Base-by-base conservation (phyloP, 1,140 invertebrate genomes). In the Diploscapter pachys region DNA sequence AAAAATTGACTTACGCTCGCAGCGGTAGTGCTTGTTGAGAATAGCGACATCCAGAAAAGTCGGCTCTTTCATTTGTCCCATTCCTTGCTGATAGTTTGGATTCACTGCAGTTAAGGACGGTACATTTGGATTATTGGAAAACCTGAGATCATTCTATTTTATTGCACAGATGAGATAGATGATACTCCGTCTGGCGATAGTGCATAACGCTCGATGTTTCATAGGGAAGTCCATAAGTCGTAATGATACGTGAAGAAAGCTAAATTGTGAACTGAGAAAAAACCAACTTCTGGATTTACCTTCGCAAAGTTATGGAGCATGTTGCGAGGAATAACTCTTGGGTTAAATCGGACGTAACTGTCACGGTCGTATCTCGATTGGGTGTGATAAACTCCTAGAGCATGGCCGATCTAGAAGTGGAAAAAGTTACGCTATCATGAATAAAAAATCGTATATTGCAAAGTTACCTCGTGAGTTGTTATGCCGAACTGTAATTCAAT, bases 231-330 rank as follows among this genome's bases (percentile, higher is more conserved):
- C 31, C 31, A 31, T 31, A 31, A 31, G 31, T 31, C 31, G 31
- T 31, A 31, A 31, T 31, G 31, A 31, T 31, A 31, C 31, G 31
- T 31, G 31, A 31, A 31, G 31, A 31, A 31, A 31, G 31, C 31
- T 31, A 31, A 31, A 31, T 31, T 31, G 31, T 31, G 31, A 31
- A 31, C 31, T 59, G 57, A 13, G 31, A 59, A 59, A 59, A 13
- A 13, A 59, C 57, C 57, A 59, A 53, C 9, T n/a, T 70, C 0
- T 4, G 48, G 62, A 13, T 57, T 31, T 31, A 76, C 75, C 63
- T 76, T 76, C 50, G 75, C 75, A 72, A 76, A 76, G 48, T 76
- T 76, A 49, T 53, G 72, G n/a, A 76, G 52, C 5, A 76, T 53
- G 68, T 63, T 49, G 50, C 54, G 51, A 3, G 56, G 53, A 2